Percentiles rank a stretch among this genome's conserved stretches.
Conservation (phyloP, 92 coral and sea anemone species). For the Paramuricea clavata region DNA sequence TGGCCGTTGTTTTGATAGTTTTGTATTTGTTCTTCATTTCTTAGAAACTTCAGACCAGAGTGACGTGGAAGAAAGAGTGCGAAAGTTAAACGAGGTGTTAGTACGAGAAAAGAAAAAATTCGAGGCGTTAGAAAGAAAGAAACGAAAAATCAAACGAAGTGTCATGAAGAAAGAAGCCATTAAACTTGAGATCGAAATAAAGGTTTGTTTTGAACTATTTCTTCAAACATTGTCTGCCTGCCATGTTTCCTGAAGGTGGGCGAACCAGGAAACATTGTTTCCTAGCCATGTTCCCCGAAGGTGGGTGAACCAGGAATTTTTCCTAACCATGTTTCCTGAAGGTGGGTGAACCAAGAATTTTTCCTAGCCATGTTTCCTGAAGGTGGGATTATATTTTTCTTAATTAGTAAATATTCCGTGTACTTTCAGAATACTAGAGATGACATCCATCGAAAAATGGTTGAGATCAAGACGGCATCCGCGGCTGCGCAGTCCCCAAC, state of each 20-base stretch:
- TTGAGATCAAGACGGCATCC: constrained; percentile 34
- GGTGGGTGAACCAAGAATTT: too few relatives aligned
- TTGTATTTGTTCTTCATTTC: not conserved
- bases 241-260: too few relatives aligned
- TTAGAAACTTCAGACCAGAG: constrained; percentile 98
- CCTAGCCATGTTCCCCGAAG: too few relatives aligned
- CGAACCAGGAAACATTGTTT: too few relatives aligned
- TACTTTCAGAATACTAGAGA: constrained; percentile 27
- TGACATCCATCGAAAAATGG: constrained; percentile 27
- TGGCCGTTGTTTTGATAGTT: too few relatives aligned
- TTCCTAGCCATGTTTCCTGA: too few relatives aligned
- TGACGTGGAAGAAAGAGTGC: constrained; percentile 87
- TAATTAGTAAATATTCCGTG: not conserved
- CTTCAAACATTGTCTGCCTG: too few relatives aligned
- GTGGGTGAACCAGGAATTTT: too few relatives aligned
- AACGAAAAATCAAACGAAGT: constrained; percentile 80
- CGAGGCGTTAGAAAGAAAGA: constrained; percentile 81
- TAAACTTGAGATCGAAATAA: constrained; percentile 84
- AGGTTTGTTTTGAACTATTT: constrained; percentile 57
- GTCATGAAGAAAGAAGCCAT: constrained; percentile 66
- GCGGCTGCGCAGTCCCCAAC: constrained; percentile 6
- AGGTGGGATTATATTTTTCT: too few relatives aligned
- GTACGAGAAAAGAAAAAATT: constrained; percentile 89
- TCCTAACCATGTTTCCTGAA: too few relatives aligned
- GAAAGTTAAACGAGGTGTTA: constrained; percentile 83